A percentile compares a stretch with the other conserved stretches of the same genome.
Evolutionary conservation across 2,113 vertebrate genomes (phyloP).

Genomic region (Corydoras sp.): DNA sequence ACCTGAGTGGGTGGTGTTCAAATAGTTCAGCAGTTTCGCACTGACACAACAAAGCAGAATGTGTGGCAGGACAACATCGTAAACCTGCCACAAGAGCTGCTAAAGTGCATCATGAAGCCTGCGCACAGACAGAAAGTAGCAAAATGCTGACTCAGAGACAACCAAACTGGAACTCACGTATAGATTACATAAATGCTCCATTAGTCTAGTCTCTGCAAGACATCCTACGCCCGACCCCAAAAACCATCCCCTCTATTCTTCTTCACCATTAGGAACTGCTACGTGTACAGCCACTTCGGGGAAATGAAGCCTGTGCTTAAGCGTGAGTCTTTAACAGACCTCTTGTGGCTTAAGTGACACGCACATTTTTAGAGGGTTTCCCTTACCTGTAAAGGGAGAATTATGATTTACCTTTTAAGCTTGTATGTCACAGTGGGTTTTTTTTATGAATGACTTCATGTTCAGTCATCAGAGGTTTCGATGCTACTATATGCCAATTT

Average conservation of each 20-base stretch:
- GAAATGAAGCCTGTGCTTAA: conserved; percentile 32
- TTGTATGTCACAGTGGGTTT: neutral
- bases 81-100: conserved; percentile 2
- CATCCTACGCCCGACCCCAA: conserved; percentile 41
- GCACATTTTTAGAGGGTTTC: conserved; percentile 6
- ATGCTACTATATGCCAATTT: too few relatives aligned
- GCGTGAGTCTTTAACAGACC: conserved; percentile 1
- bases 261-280: conserved; percentile 8
- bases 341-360: neutral
- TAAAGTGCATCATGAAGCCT: neutral
- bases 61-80: conserved; percentile 8
- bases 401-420: neutral
- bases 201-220: conserved; percentile 19
- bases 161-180: neutral
- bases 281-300: conserved; percentile 29
- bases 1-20: conserved; percentile 19
- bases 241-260: conserved; percentile 12
- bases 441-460: neutral
- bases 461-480: neutral
- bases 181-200: conserved; percentile 15
- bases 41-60: conserved; percentile 2
- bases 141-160: conserved; percentile 44
- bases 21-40: conserved; percentile 25
- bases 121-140: conserved; percentile 15
- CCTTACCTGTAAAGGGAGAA: conserved; percentile 21